Evolutionary conservation across 2,113 vertebrate genomes (phyloP).

Genomic region (Pteronura brasiliensis): DNA sequence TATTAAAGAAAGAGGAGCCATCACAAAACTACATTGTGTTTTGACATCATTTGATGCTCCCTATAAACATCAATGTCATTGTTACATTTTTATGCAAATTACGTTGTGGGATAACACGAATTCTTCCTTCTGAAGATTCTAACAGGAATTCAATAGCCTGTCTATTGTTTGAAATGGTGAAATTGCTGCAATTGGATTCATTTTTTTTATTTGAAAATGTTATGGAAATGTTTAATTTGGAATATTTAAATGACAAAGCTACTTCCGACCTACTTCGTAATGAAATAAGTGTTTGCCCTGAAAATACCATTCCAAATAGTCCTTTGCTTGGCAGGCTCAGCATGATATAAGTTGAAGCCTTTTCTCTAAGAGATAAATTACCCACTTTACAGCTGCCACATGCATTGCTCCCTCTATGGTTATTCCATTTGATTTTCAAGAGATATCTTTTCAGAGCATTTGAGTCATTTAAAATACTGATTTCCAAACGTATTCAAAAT

Average conservation of each 20-base stretch:
- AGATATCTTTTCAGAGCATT: slow-evolving; percentile 46
- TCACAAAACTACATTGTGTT: slow-evolving; percentile 41
- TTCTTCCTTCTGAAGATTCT: slow-evolving; percentile 44
- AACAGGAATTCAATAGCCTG: slow-evolving; percentile 62
- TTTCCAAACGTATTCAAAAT: slow-evolving; percentile 28
- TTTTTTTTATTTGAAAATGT: slow-evolving; percentile 48
- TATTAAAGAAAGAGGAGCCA: slow-evolving; percentile 52
- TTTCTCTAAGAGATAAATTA: slow-evolving; percentile 58
- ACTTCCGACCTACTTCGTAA: slow-evolving; percentile 43
- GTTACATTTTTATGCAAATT: slow-evolving; percentile 60
- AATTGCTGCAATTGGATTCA: slow-evolving; percentile 29
- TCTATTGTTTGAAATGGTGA: slow-evolving; percentile 49
- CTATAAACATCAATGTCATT: slow-evolving; percentile 54
- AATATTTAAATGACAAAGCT: slow-evolving; percentile 64
- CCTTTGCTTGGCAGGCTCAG: slow-evolving; percentile 44
- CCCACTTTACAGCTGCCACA: not conserved
- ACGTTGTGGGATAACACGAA: slow-evolving; percentile 41
- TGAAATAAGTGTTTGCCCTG: slow-evolving; percentile 22
- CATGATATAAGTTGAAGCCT: slow-evolving; percentile 41
- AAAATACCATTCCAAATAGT: slow-evolving; percentile 43
- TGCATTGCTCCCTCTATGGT: not conserved
- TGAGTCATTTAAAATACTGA: slow-evolving; percentile 30
- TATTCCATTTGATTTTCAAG: slow-evolving; percentile 59
- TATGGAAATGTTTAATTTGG: slow-evolving; percentile 59
- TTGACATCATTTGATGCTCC: slow-evolving; percentile 54